Evolutionary conservation across 2,113 vertebrate species (phyloP), one percentile per base, ranked within the genome.

Genomic region (Hippopotamus amphibius): DNA sequence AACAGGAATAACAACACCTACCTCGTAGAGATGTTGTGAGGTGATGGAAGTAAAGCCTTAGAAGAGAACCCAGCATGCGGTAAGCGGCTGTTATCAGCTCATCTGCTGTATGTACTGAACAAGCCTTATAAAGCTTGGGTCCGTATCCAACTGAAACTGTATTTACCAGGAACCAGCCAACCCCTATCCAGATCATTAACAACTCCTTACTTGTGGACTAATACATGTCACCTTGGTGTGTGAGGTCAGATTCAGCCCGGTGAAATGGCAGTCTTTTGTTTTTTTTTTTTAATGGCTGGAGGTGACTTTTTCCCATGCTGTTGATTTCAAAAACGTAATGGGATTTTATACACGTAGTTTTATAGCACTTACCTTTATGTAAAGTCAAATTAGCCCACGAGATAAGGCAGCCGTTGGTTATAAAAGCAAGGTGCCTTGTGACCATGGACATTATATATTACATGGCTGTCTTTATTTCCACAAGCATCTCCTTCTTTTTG

Each of bases 281-380:
- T 86, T 63, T 80, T 46, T 37, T 76, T 83, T 59, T 28, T 14
- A 92, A 81, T 50, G 66, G 13, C 10, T 37, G 6, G 46, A 24
- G 10, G 53, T 68, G n/a, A 91, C 59, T 79, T 89, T 68, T 61
- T 13, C 46, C 22, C 30, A 65, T 71, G 63, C 4, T 65, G 87
- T 59, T 84, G 63, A 88, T 76, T 96, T 85, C 48, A 86, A 93
- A 94, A 85, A 46, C 28, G 50, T 50, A 14, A 89, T 90, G 30
- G 3, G 19, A 76, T 83, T 93, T 90, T 50, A 43, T 5, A 37
- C 37, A 37, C 37, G 37, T 37, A 48, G 30, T 65, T 90, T 95
- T 74, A 41, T 21, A 93, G 17, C 55, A 92, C 17, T 85, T 46
- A 77, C 10, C 46, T 65, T 84, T 69, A 66, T 28, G 15, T 22